A percentile compares a stretch with the other conserved stretches of the same genome.
phyloP scores from a whole-genome alignment of 2,888 invertebrate species.

The Drosophila diplacantha region DNA sequence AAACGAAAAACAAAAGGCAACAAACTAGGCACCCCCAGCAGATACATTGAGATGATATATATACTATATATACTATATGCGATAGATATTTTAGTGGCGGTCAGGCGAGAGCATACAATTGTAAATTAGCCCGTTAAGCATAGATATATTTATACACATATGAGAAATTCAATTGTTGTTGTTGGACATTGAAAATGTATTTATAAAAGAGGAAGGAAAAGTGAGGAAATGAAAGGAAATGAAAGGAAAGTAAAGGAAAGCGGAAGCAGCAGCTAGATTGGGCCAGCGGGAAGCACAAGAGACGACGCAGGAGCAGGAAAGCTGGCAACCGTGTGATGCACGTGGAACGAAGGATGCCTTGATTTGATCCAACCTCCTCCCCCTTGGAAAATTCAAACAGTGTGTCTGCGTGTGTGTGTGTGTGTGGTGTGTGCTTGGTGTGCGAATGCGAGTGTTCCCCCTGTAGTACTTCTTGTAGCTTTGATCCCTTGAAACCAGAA shows the following conservation, averaged over 20 bases:
- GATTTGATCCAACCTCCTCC: slow-evolving; percentile 25
- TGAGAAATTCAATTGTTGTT: slow-evolving; percentile 67
- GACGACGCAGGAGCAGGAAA: not conserved
- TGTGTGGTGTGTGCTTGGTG: slow-evolving; percentile 5
- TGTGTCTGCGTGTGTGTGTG: slow-evolving; percentile 6
- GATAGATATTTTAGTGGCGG: slow-evolving; percentile 25
- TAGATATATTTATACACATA: slow-evolving; percentile 48
- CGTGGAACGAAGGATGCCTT: slow-evolving; percentile 20
- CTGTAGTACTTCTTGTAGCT: slow-evolving; percentile 33
- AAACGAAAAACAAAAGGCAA: slow-evolving; percentile 5
- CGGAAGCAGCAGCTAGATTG: too few species aligned
- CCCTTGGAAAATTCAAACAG: not conserved
- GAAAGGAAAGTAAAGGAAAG: too few species aligned
- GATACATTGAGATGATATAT: slow-evolving; percentile 21
- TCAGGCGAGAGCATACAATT: slow-evolving; percentile 43
- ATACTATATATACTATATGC: slow-evolving; percentile 21
- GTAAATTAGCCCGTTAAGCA: slow-evolving; percentile 63
- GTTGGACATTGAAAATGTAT: slow-evolving; percentile 71
- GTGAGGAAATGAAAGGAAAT: not conserved
- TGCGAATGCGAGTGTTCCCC: slow-evolving; percentile 7
- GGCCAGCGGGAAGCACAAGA: slow-evolving; percentile 7
- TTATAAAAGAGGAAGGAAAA: slow-evolving; percentile 29
- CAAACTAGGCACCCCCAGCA: slow-evolving; percentile 16
- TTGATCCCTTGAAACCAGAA: slow-evolving; percentile 24
- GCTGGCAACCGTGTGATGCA: slow-evolving; percentile 18